Evolutionary conservation across 2,888 invertebrate genomes (phyloP).

Genomic region (Pyrochroa serraticornis): DNA sequence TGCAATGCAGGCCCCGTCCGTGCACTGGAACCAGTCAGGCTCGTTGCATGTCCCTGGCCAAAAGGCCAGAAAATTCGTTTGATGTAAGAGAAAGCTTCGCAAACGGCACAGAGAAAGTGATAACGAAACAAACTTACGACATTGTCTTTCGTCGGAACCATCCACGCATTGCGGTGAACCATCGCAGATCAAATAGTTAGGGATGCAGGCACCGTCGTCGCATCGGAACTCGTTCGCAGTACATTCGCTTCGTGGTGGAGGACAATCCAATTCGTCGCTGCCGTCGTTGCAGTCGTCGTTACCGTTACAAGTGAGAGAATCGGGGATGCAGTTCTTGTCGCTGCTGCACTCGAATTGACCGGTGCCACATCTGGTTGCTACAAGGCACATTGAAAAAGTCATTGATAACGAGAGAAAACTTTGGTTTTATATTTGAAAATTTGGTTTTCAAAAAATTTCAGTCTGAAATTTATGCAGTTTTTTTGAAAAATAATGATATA

Average conservation of each 20-base stretch:
- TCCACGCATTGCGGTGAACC: constrained; percentile 63
- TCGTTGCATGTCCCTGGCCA: constrained; percentile 58
- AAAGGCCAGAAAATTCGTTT: constrained; percentile 46
- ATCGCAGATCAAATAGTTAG: constrained; percentile 62
- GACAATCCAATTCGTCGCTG: constrained; percentile 64
- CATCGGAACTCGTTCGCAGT: constrained; percentile 65
- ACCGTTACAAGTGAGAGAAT: constrained; percentile 65
- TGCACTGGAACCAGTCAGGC: constrained; percentile 63
- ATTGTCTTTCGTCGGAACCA: constrained; percentile 68
- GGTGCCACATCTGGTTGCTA: constrained; percentile 62
- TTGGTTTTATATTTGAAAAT: too few relatives aligned
- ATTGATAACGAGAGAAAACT: too few relatives aligned
- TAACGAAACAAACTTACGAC: constrained; percentile 59
- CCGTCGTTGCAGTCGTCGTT: constrained; percentile 64
- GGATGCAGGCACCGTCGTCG: constrained; percentile 66
- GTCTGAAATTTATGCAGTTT: too few relatives aligned
- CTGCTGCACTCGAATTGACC: constrained; percentile 72
- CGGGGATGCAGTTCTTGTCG: constrained; percentile 62
- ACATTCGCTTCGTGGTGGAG: constrained; percentile 53
- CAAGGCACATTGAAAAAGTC: constrained; percentile 15
- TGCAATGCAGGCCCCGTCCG: constrained; percentile 79
- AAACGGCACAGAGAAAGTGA: not conserved
- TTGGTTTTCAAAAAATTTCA: too few relatives aligned
- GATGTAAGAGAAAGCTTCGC: constrained; percentile 13
- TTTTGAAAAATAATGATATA: too few relatives aligned